Percentiles rank a stretch among this genome's conserved stretches.
Conservation (phyloP, 2,797 vertebrate species). For the Pantherophis vulpinus region DNA sequence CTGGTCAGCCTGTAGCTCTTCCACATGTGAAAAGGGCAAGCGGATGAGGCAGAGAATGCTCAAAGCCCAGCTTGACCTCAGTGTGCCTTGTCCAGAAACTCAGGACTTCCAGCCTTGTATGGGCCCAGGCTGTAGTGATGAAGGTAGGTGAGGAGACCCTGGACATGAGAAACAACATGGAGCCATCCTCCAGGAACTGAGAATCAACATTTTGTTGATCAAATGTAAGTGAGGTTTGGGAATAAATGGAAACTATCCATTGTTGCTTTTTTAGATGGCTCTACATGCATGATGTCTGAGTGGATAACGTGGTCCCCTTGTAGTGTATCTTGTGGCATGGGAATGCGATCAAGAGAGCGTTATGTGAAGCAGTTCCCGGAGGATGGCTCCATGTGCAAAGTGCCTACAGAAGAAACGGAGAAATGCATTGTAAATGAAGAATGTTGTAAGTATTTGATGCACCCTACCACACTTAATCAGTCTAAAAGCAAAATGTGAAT, state of each 20-base stretch:
- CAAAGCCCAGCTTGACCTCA: slow-evolving; percentile 96
- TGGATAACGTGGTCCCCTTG: slow-evolving; percentile 99
- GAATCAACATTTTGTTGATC: background rate
- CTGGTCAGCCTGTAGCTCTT: slow-evolving; percentile 97
- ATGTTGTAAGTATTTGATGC: slow-evolving; percentile 82
- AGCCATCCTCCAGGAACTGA: background rate
- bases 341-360: slow-evolving; percentile 88
- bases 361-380: slow-evolving; percentile 97
- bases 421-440: slow-evolving; percentile 93
- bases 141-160: slow-evolving; percentile 74
- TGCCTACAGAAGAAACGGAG: slow-evolving; percentile 91
- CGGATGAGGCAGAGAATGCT: slow-evolving; percentile 98
- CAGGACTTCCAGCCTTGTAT: slow-evolving; percentile 98
- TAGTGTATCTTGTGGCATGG: slow-evolving; percentile 87
- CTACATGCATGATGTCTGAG: slow-evolving; percentile 98
- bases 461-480: background rate
- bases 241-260: background rate
- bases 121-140: slow-evolving; percentile 96
- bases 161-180: background rate
- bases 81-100: slow-evolving; percentile 94
- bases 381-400: slow-evolving; percentile 90
- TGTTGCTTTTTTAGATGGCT: slow-evolving; percentile 76
- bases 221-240: background rate
- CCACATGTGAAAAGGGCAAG: slow-evolving; percentile 97
- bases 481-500: background rate